Percentiles rank a stretch among this genome's conserved stretches.
These are phyloP conservation scores for Cyclopterus lumpus DNA, from an alignment of 2,797 vertebrate genomes.

Conservation along the genomic window DNA sequence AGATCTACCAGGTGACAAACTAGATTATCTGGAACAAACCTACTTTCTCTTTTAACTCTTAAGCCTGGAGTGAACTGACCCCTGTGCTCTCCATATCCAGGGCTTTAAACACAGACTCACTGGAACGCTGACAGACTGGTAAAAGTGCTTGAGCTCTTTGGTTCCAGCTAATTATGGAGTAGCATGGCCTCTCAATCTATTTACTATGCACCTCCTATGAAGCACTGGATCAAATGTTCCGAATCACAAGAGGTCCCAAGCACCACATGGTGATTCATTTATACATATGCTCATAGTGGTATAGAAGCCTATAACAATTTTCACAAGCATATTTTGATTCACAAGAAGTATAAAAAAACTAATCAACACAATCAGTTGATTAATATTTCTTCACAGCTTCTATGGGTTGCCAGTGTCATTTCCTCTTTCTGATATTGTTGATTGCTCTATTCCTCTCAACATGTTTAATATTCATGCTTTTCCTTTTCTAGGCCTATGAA, in stretches of 20 bases:
- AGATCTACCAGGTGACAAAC: conserved; percentile 31
- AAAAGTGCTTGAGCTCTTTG: conserved; percentile 32
- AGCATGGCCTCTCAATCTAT: conserved; percentile 27
- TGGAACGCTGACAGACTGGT: conserved; percentile 55
- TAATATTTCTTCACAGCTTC: conserved; percentile 57
- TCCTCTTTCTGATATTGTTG: conserved; percentile 2
- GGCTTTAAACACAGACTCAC: conserved; percentile 48
- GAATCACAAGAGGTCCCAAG: conserved; percentile 19
- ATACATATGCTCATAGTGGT: neutral
- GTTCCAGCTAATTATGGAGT: conserved; percentile 43
- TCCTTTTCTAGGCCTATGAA: conserved; percentile 39
- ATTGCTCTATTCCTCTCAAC: conserved; percentile 13
- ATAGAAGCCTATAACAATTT: neutral
- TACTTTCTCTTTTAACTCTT: conserved; percentile 26
- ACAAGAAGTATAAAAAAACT: neutral
- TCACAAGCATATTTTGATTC: conserved; percentile 22
- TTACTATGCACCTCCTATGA: conserved; percentile 21
- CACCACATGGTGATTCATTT: conserved; percentile 14
- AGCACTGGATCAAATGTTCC: conserved; percentile 14
- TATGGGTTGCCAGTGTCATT: conserved; percentile 14
- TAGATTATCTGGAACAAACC: conserved; percentile 10
- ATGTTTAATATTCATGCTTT: conserved; percentile 48
- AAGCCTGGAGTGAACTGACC: conserved; percentile 46
- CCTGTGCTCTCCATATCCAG: conserved; percentile 49
- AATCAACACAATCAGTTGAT: conserved; percentile 24